Evolutionary conservation across 2,888 invertebrate species (phyloP), one percentile per base, ranked within the genome.

Genomic region (Hedychridium roseum): DNA sequence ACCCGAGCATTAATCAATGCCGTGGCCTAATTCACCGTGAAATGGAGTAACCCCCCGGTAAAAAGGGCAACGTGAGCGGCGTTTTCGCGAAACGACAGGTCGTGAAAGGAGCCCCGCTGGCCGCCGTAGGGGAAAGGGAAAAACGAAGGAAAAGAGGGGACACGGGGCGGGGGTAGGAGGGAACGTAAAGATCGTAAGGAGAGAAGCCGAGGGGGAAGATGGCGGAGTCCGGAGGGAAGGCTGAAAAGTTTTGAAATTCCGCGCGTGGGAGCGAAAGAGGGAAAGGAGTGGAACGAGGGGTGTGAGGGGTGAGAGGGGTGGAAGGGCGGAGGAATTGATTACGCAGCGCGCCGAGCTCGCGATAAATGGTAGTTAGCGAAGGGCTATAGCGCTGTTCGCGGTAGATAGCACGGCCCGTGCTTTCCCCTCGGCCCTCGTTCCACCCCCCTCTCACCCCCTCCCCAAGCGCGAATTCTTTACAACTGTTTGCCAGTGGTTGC

Each of bases 281-380:
- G 31, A 16, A 31, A 31, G 12, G 31, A 31, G 16, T 31, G n/a
- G n/a, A n/a, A n/a, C n/a, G n/a, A n/a, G n/a, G n/a, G n/a, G n/a
- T n/a, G n/a, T n/a, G n/a, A n/a, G n/a, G n/a, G n/a, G n/a, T n/a
- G n/a, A n/a, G n/a, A n/a, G n/a, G n/a, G n/a, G n/a, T n/a, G 37
- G 42, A 34, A 45, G 42, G 38, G 37, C 15, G 34, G 50, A 61
- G 61, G 59, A 66, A 72, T 71, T 72, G 71, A 71, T 70, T 71
- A 66, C 61, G 66, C 64, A 61, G 64, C 68, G 55, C n/a, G 54
- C 63, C 54, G 55, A 47, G 54, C 51, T 52, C 58, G 57, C 60
- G 71, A 74, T 72, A 70, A 64, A 67, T 63, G 64, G 67, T 68
- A 66, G 71, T 71, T 71, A 71, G 66, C 62, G 52, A 55, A 52